Evolutionary conservation across 1,140 invertebrate genomes (phyloP).

Genomic region (Calephelis nemesis): DNA sequence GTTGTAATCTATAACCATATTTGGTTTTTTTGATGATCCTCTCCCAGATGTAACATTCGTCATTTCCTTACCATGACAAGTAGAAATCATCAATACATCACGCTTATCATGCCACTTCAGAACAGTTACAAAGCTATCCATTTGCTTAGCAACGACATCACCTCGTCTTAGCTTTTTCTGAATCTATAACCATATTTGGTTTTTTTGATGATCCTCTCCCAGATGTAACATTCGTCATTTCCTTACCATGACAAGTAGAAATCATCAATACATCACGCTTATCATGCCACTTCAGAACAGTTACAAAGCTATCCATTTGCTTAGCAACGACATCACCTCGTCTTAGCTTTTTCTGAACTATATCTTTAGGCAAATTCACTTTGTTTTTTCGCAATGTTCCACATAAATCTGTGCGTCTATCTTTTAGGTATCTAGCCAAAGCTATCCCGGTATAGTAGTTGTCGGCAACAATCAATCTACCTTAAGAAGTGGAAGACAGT

Average conservation of each 20-base stretch:
- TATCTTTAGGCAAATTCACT: conserved; percentile 21
- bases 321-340: conserved; percentile 32
- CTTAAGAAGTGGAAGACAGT: conserved; percentile 24
- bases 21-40: conserved; percentile 31
- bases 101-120: conserved; percentile 26
- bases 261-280: conserved; percentile 39
- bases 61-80: conserved; percentile 28
- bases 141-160: conserved; percentile 28
- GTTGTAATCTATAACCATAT: conserved; percentile 39
- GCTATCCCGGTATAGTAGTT: conserved; percentile 25
- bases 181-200: conserved; percentile 9
- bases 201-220: conserved; percentile 1
- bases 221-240: neutral
- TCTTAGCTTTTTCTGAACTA: conserved; percentile 25
- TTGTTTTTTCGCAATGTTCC: conserved; percentile 25
- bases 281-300: conserved; percentile 25
- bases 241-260: conserved; percentile 29
- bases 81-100: conserved; percentile 37
- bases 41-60: neutral
- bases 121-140: conserved; percentile 26
- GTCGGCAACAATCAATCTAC: conserved; percentile 26
- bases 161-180: conserved; percentile 29
- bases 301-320: conserved; percentile 20
- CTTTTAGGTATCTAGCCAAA: conserved; percentile 26
- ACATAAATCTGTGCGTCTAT: conserved; percentile 22